Evolutionary conservation across 2,797 vertebrate species (phyloP), one percentile per base, ranked within the genome.

Genomic region (Echiichthys vipera): DNA sequence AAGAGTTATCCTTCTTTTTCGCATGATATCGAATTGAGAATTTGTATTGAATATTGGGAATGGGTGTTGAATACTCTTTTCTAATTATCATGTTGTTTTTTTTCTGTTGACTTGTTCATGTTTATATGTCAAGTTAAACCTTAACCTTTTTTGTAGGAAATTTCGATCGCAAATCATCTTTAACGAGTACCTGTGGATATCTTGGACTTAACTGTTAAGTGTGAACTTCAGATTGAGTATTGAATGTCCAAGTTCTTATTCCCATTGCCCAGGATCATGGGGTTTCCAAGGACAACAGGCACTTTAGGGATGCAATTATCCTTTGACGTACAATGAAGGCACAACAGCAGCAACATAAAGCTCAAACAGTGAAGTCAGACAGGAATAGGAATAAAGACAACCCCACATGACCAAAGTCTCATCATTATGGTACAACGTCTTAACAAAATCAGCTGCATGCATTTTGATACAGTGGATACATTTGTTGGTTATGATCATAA

Each of bases 271-370:
- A 57, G 62, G n/a, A n/a, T 49, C 14, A 24, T 56, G 11, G 25
- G 36, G 18, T 49, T 20, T 56, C 22, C 47, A 70, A 67, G 69
- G 56, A 59, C 62, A 68, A 32, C 22, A 22, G 13, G 8, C 39
- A 3, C 50, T 46, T 57, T 17, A 30, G 25, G 43, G 24, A 39
- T 49, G 24, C 20, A 29, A 53, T 46, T 66, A 42, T 46, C 5
- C 24, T 57, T 46, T 27, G n/a, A 37, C 10, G 29, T 25, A 32
- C 39, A 53, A 13, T 47, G 45, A 56, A 25, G 2, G 1, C 25
- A 36, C 24, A 46, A 5, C 45, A 53, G 40, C 46, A 32, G 20
- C 20, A 37, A 56, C 25, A 34, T 64, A 7, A 55, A 49, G 34
- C 34, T 32, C 20, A 49, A 49, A 43, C 51, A 34, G 22, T 29